A percentile compares a stretch with the other conserved stretches of the same genome.
These are phyloP conservation scores for Crossaster papposus DNA, from an alignment of 53 echinoderm and acorn worm genomes.

Conservation along the genomic window DNA sequence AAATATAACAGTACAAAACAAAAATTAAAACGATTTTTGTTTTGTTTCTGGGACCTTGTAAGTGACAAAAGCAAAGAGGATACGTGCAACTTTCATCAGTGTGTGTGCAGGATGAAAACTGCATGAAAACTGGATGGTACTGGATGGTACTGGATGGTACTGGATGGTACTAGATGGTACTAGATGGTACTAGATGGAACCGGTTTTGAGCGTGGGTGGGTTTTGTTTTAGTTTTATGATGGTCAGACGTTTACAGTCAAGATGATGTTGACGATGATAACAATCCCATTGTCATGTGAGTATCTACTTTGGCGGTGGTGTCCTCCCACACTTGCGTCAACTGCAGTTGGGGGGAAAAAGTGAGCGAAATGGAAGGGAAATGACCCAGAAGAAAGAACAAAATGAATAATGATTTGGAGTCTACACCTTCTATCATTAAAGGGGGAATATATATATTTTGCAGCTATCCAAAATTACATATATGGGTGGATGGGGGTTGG, in stretches of 20 bases:
- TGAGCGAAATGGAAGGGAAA: not conserved
- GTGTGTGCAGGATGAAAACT: not conserved
- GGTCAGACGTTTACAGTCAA: constrained; percentile 28
- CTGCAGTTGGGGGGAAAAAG: constrained; percentile 44
- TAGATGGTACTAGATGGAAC: constrained; percentile 33
- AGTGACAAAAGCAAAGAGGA: constrained; percentile 9
- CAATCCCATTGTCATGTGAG: constrained; percentile 67
- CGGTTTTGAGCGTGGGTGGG: not conserved
- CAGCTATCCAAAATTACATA: too few species aligned
- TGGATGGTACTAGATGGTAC: constrained; percentile 15
- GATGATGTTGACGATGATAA: constrained; percentile 28
- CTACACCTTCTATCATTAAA: too few species aligned
- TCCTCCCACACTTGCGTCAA: constrained; percentile 82
- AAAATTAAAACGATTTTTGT: not conserved
- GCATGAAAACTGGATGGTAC: not conserved
- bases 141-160: constrained; percentile 35
- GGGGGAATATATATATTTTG: too few species aligned
- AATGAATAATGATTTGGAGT: too few species aligned
- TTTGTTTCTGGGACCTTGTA: not conserved
- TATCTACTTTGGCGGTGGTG: constrained; percentile 65
- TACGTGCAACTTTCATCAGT: not conserved
- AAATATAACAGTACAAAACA: not conserved
- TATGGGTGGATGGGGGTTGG: too few species aligned
- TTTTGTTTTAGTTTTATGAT: not conserved
- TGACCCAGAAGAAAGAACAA: not conserved